A percentile compares a stretch with the other conserved stretches of the same genome.
Evolutionary conservation across 2,797 vertebrate genomes (phyloP).

Genomic region (Petrocephalus schoutedeni): DNA sequence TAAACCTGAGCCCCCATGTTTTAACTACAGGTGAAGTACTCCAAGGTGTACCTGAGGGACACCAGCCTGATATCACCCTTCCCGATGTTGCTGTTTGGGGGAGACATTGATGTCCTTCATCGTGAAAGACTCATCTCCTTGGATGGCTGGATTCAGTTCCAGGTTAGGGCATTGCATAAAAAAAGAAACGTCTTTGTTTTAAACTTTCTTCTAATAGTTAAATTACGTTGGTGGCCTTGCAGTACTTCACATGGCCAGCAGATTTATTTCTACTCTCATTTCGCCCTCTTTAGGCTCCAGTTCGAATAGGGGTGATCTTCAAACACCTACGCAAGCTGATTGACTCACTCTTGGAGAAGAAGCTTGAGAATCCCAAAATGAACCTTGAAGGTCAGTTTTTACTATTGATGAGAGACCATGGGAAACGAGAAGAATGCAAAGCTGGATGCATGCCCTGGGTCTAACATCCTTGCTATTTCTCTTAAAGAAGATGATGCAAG

Average conservation of each 20-base stretch:
- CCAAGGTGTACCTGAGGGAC: constrained; percentile 84
- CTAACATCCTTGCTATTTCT: not conserved
- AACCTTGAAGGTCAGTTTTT: constrained; percentile 79
- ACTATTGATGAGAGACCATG: not conserved
- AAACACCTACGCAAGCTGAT: constrained; percentile 89
- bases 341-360: constrained; percentile 84
- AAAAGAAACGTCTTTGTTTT: not conserved
- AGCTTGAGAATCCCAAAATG: constrained; percentile 89
- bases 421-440: not conserved
- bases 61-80: constrained; percentile 86
- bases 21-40: constrained; percentile 78
- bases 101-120: constrained; percentile 91
- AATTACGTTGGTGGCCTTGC: not conserved
- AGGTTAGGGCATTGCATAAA: constrained; percentile 61
- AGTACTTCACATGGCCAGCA: not conserved
- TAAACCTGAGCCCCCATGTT: not conserved
- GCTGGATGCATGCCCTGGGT: not conserved
- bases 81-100: constrained; percentile 92
- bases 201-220: not conserved
- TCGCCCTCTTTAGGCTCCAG: constrained; percentile 73
- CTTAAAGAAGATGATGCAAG: not conserved
- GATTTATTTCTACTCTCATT: not conserved
- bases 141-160: constrained; percentile 94
- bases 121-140: constrained; percentile 83
- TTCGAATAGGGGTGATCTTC: constrained; percentile 94